Conservation (phyloP, 92 coral and sea anemone genomes). For the Paragorgia papillata region DNA sequence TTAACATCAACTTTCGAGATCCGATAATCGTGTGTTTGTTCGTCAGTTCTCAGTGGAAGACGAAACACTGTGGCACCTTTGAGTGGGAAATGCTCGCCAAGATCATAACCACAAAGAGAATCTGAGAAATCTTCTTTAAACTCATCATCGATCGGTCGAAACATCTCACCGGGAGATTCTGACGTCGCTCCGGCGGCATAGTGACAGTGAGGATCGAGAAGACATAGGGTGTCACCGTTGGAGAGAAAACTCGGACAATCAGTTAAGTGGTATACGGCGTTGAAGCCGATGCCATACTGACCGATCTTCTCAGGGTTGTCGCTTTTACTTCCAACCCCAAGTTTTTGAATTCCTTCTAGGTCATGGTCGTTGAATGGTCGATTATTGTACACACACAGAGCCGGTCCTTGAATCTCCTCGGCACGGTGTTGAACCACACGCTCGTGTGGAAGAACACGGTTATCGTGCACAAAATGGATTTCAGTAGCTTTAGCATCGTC, state of each 20-base stretch:
- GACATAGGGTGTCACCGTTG: constrained; percentile 71
- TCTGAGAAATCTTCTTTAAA: constrained; percentile 80
- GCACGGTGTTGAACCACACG: constrained; percentile 73
- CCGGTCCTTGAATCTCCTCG: constrained; percentile 95
- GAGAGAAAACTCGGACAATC: constrained; percentile 95
- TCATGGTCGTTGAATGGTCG: constrained; percentile 74
- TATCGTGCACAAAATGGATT: constrained; percentile 86
- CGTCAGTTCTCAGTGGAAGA: constrained; percentile 73
- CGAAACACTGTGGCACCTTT: constrained; percentile 93
- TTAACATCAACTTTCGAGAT: constrained; percentile 61
- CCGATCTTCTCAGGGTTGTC: constrained; percentile 75
- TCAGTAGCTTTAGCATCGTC: constrained; percentile 94
- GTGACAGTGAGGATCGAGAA: constrained; percentile 89
- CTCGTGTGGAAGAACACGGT: constrained; percentile 80
- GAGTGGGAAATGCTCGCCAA: constrained; percentile 77
- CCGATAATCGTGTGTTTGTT: constrained; percentile 67
- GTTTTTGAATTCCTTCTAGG: constrained; percentile 84
- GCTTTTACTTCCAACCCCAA: constrained; percentile 79
- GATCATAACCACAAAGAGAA: constrained; percentile 71
- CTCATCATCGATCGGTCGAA: constrained; percentile 79
- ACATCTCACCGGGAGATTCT: constrained; percentile 84
- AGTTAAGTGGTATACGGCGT: constrained; percentile 91
- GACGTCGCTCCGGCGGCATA: constrained; percentile 87
- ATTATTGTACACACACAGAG: constrained; percentile 88
- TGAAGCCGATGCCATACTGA: constrained; percentile 90